A percentile compares a stretch with the other conserved stretches of the same genome.
Evolutionary conservation across 2,888 invertebrate species (phyloP).

Genomic region (Pandemis corylana): DNA sequence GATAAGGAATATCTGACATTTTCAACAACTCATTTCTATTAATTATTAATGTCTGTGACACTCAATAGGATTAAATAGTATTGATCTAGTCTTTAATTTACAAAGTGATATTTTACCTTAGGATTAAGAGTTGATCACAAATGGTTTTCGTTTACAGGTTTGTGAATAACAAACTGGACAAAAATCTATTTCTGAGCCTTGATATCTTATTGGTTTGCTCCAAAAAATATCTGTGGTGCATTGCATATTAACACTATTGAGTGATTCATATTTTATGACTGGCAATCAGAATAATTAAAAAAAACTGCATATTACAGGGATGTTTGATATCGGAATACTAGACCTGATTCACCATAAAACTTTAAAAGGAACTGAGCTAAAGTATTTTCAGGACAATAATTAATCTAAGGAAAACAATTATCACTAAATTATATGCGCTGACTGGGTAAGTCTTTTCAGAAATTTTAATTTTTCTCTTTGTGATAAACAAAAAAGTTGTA

Average conservation of each 20-base stretch:
- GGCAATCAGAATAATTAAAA: background rate
- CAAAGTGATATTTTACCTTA: background rate
- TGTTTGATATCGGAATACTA: background rate
- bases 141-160: background rate
- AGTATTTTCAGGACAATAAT: constrained; percentile 5
- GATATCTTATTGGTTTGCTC: background rate
- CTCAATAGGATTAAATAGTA: background rate
- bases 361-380: background rate
- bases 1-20: background rate
- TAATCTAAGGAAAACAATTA: background rate
- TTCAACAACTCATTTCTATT: background rate
- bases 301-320: background rate
- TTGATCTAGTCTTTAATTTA: background rate
- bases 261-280: background rate
- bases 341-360: background rate
- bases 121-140: background rate
- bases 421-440: constrained; percentile 1
- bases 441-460: constrained; percentile 2
- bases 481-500: background rate
- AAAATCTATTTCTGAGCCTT: background rate
- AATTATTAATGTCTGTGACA: background rate
- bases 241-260: background rate
- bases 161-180: background rate
- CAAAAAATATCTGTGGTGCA: background rate
- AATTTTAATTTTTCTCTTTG: background rate